Evolutionary conservation across 2,113 vertebrate genomes (phyloP).

Genomic region (Cervus canadensis): DNA sequence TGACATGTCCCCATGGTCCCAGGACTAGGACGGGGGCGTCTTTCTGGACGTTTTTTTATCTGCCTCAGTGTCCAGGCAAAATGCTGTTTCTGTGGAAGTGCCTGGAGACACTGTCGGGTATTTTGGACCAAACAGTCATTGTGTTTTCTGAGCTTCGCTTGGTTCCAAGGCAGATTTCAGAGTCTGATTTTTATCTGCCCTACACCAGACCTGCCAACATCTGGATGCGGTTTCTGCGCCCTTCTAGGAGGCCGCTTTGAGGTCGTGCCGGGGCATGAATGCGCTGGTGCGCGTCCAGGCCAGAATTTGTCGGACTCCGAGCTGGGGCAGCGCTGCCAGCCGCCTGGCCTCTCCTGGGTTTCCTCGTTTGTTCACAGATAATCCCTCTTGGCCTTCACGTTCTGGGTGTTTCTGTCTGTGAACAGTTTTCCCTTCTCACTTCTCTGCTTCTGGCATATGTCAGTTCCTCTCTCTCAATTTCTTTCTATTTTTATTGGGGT

Average conservation of each 20-base stretch:
- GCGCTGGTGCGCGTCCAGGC: fast-evolving
- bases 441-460: background rate
- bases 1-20: fast-evolving
- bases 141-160: background rate
- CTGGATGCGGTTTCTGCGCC: background rate
- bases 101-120: background rate
- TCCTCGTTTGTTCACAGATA: background rate
- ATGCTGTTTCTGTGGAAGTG: background rate
- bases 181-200: background rate
- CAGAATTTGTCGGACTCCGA: too few relatives aligned
- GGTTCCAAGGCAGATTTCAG: background rate
- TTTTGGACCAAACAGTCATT: background rate
- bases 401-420: background rate
- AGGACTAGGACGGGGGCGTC: fast-evolving
- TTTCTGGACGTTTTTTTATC: background rate
- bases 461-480: too few relatives aligned
- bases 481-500: background rate
- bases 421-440: background rate
- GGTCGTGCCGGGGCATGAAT: background rate
- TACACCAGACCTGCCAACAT: background rate
- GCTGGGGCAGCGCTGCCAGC: background rate
- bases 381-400: background rate
- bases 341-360: background rate
- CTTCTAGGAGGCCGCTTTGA: background rate
- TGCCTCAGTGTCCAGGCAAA: background rate